Evolutionary conservation across 2,888 invertebrate species (phyloP), one percentile per base, ranked within the genome.

Genomic region (Luperina testacea): DNA sequence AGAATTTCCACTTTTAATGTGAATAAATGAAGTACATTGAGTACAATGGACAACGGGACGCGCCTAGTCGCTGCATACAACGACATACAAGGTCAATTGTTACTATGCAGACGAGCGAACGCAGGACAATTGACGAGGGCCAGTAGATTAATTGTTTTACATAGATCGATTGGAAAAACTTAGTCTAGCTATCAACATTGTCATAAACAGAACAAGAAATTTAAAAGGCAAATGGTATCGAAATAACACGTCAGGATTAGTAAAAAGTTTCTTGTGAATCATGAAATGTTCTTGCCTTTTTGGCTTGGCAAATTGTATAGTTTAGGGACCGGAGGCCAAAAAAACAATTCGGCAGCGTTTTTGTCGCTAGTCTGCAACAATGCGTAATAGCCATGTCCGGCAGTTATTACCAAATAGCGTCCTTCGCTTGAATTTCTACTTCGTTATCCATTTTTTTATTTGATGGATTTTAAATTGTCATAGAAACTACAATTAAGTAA

Each of bases 31-130:
- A 88, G 74, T 84, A 84, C 79, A 68, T 86, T 86, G 84, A 69
- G 75, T 67, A 92, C 91, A 93, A 93, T 93, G 86, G 87, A 81
- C 87, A 87, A 86, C 92, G 91, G 93, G 92, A 94, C 90, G 92
- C 87, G 84, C 82, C 84, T 81, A 86, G 87, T 75, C 61, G 68
- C 72, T 85, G 85, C 80, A 84, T 84, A 80, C 77, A 86, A 85
- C 79, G 71, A 83, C 80, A 75, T 76, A 78, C 89, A 88, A 91
- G 90, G 90, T 81, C 84, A 81, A 79, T 73, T 82, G 72, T 82
- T 81, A 32, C 80, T 70, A 77, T 75, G 73, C 78, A 85, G 75
- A 80, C 80, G 69, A 61, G 67, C 45, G 38, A 38, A 76, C 48
- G 53, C 51, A 75, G 64, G 38, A 71, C 38, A 73, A 73, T 69